Percentiles rank a stretch among this genome's conserved stretches.
Conservation (phyloP, 2,797 vertebrate genomes). For the Acrocephalus scirpaceus region DNA sequence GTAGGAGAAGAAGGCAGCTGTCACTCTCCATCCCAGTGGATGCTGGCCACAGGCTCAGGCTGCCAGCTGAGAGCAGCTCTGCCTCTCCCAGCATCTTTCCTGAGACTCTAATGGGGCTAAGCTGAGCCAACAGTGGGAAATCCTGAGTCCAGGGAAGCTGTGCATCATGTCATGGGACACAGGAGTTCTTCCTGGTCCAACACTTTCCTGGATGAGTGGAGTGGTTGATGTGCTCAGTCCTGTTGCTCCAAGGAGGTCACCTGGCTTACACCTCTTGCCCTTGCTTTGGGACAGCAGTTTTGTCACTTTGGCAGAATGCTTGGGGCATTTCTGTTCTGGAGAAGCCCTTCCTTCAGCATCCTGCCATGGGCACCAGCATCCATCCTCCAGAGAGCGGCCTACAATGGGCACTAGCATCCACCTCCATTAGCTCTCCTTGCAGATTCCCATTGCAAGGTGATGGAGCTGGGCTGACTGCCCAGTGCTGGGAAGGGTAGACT, state of each 20-base stretch:
- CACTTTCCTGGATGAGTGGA: neutral
- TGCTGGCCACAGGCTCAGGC: neutral
- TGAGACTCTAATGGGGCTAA: neutral
- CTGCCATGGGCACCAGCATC: accelerated
- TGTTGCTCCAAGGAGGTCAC: neutral
- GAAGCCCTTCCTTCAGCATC: neutral
- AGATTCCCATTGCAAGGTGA: neutral
- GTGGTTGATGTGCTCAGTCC: neutral
- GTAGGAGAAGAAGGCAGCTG: neutral
- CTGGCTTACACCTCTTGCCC: accelerated
- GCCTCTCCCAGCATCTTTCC: neutral
- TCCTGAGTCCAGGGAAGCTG: too few species aligned
- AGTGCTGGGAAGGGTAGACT: neutral
- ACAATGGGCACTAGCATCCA: neutral
- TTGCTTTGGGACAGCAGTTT: neutral
- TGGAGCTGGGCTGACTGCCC: neutral
- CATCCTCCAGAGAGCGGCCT: neutral
- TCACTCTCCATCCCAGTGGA: accelerated
- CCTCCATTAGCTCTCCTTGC: neutral
- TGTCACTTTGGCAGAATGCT: accelerated
- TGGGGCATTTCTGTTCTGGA: neutral
- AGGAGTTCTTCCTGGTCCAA: neutral
- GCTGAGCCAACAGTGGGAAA: neutral
- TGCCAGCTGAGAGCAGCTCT: neutral
- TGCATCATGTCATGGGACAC: accelerated